Evolutionary conservation across 53 echinoderm and acorn worm genomes (phyloP).

Genomic region (Echinometra lucunter): DNA sequence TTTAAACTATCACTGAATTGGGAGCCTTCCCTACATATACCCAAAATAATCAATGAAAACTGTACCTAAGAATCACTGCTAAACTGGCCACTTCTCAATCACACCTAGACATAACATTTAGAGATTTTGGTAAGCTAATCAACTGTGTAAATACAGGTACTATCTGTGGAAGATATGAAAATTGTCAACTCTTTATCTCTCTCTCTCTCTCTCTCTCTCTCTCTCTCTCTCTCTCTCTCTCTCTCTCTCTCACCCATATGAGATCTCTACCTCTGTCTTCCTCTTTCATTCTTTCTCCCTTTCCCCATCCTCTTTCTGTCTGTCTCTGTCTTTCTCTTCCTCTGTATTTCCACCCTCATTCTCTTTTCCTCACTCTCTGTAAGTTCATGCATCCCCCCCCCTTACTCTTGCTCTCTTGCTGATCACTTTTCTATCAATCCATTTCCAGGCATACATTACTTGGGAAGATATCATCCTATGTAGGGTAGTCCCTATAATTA

Average conservation of each 20-base stretch:
- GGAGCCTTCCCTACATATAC: background rate
- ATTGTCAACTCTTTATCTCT: background rate
- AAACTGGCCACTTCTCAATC: slow-evolving; percentile 36
- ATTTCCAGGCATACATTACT: background rate
- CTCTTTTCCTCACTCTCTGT: too few species aligned
- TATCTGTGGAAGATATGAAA: slow-evolving; percentile 21
- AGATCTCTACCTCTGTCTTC: background rate
- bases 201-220: background rate
- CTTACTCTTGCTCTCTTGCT: background rate
- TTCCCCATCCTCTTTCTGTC: background rate
- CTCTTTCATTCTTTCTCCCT: too few species aligned
- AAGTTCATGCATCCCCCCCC: background rate
- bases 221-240: background rate
- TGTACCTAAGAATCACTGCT: background rate
- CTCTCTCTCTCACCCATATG: background rate
- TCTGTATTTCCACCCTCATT: background rate
- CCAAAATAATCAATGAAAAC: background rate
- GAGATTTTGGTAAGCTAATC: slow-evolving; percentile 24
- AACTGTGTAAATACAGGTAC: background rate
- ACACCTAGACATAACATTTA: slow-evolving; percentile 12
- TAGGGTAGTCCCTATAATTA: background rate
- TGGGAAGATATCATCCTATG: background rate
- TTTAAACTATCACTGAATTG: background rate
- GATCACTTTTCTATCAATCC: background rate
- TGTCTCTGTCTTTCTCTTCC: background rate